Conservation (phyloP, 2,888 invertebrate species). For the Drepana falcataria region DNA sequence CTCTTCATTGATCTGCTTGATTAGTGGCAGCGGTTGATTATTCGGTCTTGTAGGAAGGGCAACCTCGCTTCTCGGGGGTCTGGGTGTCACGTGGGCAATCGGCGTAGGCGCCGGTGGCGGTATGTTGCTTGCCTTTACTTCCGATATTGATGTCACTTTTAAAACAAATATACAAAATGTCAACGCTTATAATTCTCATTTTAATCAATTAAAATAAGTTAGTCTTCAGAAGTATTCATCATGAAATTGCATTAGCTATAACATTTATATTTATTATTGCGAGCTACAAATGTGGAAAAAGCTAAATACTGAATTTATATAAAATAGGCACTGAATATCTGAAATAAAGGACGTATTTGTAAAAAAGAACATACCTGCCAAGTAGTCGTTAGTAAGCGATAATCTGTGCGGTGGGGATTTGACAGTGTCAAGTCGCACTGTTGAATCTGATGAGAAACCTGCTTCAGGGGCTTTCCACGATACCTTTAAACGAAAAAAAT, state of each 20-base stretch:
- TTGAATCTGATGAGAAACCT: slow-evolving; percentile 62
- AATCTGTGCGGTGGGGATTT: slow-evolving; percentile 64
- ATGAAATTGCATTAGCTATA: too few relatives aligned
- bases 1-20: slow-evolving; percentile 72
- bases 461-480: slow-evolving; percentile 73
- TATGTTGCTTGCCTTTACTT: slow-evolving; percentile 66
- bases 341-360: too few relatives aligned
- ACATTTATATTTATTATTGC: too few relatives aligned
- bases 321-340: too few relatives aligned
- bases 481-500: slow-evolving; percentile 34
- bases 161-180: neutral
- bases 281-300: too few relatives aligned
- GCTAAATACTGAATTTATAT: too few relatives aligned
- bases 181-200: neutral
- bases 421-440: slow-evolving; percentile 52
- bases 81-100: slow-evolving; percentile 22
- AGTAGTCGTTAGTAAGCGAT: slow-evolving; percentile 73
- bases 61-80: slow-evolving; percentile 22
- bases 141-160: slow-evolving; percentile 61
- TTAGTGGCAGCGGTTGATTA: slow-evolving; percentile 59
- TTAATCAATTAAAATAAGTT: slow-evolving; percentile 11
- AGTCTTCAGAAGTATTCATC: too few relatives aligned
- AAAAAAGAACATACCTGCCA: slow-evolving; percentile 66
- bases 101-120: slow-evolving; percentile 40
- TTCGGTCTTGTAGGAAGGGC: slow-evolving; percentile 45